Base-by-base conservation (phyloP, 2,113 vertebrate genomes). In the Trichomycterus rosablanca region DNA sequence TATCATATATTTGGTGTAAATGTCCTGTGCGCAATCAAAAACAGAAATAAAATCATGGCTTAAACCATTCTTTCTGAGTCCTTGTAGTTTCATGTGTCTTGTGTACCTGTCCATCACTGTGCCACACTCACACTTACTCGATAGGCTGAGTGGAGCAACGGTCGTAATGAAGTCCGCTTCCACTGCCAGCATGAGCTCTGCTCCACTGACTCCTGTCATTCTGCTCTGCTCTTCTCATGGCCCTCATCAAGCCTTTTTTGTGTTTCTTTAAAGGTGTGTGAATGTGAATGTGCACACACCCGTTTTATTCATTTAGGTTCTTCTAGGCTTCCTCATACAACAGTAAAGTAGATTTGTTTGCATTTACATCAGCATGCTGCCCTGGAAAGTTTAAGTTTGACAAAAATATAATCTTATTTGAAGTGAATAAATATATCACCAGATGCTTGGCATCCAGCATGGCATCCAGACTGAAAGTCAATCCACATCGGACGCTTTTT, bases 41-140 rank as follows among this genome's bases (percentile, higher is more conserved):
- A 66, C 52, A 57, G 43, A 52, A 67, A 72, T 67, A 74, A 89
- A 88, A 78, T 80, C 79, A 68, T 77, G 82, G 80, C 80, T 89
- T 83, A 89, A 89, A 89, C 80, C 85, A 87, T 87, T 76, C 81
- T 80, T 72, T 84, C 80, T 58, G 85, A 81, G 84, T 89, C 86
- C 70, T 86, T 78, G 84, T 89, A 67, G 84, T 84, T 87, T 88
- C 85, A 85, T 89, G 85, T 86, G 84, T 86, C 81, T 71, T 67
- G 80, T 87, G 80, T 86, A 76, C 74, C 77, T 83, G 82, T 88
- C 81, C 84, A 85, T 86, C 79, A 74, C 76, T 75, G 78, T 61
- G 61, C 74, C 73, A 78, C 76, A 72, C 71, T 80, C 78, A 70
- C 68, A 66, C 74, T n/a, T n/a, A n/a, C n/a, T 42, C 26, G 65